Base-by-base conservation (phyloP, 2,113 vertebrate species). In the Leucosticte australis region DNA sequence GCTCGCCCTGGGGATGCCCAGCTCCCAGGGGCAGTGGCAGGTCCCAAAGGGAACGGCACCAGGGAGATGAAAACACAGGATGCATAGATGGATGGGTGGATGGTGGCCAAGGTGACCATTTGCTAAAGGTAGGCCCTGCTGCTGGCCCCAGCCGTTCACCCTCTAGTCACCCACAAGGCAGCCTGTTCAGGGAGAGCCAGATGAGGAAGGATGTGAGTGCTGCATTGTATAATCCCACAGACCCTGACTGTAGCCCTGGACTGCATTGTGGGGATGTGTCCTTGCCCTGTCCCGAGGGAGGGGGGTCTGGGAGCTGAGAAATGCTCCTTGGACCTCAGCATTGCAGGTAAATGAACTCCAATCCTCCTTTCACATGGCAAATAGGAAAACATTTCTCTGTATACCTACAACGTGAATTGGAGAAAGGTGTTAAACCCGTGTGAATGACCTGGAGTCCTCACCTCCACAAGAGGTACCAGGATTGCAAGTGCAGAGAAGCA, bases 51-150 rank as follows among this genome's bases (percentile, higher is more conserved):
- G 9, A 28, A 8, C 0, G 2, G n/a, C 17, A 11, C 5, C 12
- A 10, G 23, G 4, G 10, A 2, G 15, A 46, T 16, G 8, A 16
- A 47, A 5, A n/a, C 1, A 1, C 9, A 1, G 33, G 14, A 35
- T 59, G 15, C 22, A 59, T 7, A 6, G 7, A 18, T 13, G 10
- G 22, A 46, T 26, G 42, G 15, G 33, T n/a, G 31, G 64, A 7
- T 47, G 22, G 12, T 10, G 44, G 3, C 33, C 23, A 14, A 24
- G 28, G 11, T 8, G 13, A 70, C 4, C 27, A 31, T 2, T 52
- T 33, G 11, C 21, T 37, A 41, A 33, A 23, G 28, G 21, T 4
- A 18, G 15, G 50, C 4, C 15, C 37, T 53, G 37, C 37, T 9
- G 33, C 24, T 4, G 2, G 12, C 11, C 37, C 22, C 50, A 26